These are phyloP conservation scores for Cairina moschata DNA, from an alignment of 2,113 vertebrate species.

Conservation along the genomic window DNA sequence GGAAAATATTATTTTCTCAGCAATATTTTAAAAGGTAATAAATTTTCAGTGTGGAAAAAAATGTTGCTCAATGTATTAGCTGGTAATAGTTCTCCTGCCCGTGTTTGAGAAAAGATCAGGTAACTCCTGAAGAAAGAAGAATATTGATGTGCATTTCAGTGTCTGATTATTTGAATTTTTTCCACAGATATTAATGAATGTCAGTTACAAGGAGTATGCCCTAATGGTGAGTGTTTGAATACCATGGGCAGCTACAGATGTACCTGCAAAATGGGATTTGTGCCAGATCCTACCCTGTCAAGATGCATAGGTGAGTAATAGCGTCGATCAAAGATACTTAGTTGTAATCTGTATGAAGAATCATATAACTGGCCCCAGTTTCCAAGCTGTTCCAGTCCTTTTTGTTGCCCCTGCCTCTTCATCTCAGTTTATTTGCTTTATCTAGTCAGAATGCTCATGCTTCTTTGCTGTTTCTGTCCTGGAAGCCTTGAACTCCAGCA, in stretches of 20 bases:
- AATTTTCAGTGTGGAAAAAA: background rate
- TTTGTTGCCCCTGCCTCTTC: background rate
- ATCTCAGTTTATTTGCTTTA: background rate
- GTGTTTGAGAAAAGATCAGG: background rate
- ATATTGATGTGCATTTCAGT: background rate
- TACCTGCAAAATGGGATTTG: constrained; percentile 89
- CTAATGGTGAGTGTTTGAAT: constrained; percentile 95
- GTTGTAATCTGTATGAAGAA: background rate
- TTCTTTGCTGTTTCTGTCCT: background rate
- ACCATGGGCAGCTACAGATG: constrained; percentile 95
- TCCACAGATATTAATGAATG: constrained; percentile 94
- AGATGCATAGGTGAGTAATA: constrained; percentile 90
- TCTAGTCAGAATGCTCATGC: background rate
- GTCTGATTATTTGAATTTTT: constrained; percentile 13
- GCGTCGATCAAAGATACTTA: background rate
- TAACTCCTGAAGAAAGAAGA: background rate
- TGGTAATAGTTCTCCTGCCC: background rate
- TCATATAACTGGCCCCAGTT: background rate
- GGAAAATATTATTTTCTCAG: background rate
- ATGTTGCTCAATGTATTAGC: background rate
- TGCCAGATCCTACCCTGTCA: constrained; percentile 86
- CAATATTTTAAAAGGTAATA: background rate
- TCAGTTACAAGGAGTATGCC: constrained; percentile 90
- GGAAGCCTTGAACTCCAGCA: background rate
- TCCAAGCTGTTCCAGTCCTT: background rate